Evolutionary conservation across 1,140 invertebrate genomes (phyloP), one percentile per base, ranked within the genome.

Genomic region (Orussus abietinus): DNA sequence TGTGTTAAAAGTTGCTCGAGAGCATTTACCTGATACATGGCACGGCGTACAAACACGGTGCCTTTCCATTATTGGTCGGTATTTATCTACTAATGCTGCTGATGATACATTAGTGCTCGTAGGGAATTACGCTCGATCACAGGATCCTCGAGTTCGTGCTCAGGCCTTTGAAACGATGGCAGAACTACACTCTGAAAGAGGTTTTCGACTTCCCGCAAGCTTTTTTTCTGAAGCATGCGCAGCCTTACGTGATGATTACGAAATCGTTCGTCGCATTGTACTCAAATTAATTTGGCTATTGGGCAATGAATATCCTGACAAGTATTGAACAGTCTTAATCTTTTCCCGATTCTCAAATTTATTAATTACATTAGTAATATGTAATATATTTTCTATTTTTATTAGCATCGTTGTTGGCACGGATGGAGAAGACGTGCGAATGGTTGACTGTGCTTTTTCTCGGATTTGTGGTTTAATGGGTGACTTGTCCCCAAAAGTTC

Each of bases 401-500:
- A 74, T 41, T 58, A 86, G 84, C 52, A 74, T 82, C 38, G 76
- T 88, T 38, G 74, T 78, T 4, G 62, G 83, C 17, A 72, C 76
- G 37, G 84, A 83, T 45, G 81, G 82, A 38, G 85, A 86, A 46
- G 84, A 87, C 25, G 81, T 91, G 38, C 79, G 93, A 9, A 75
- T 99, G 49, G 85, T 93, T 14, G 96, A 99, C 70, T 93, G 97
- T 72, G 94, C 93, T 1, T 99, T 99, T 78, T 88, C 88, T 15
- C 89, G 93, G 71, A 86, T 98, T 15, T 99, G 96, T 64, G 86
- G 88, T 52, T 82, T 90, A 6, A 85, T 98, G 28, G 96, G 92
- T 57, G 96, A 98, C 71, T 76, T 95, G n/a, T 92, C 85, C 5
- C 84, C 90, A 65, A 79, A 82, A 41, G 90, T 94, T 6, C 77